A percentile compares a stretch with the other conserved stretches of the same genome.
phyloP scores from a whole-genome alignment of 2,888 invertebrate species.

The Autographa gamma region DNA sequence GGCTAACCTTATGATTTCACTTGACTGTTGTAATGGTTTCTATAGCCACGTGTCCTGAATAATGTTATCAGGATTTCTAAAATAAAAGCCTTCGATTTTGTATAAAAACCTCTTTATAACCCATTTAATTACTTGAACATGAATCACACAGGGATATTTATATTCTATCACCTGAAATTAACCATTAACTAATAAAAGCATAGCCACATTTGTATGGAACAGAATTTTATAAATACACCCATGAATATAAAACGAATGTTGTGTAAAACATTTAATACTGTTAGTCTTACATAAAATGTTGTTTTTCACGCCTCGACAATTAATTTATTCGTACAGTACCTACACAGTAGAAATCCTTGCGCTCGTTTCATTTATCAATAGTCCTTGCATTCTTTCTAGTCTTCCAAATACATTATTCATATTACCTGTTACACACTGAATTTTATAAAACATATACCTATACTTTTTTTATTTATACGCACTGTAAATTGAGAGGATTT shows the following conservation, averaged over 20 bases:
- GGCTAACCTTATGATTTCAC: slow-evolving; percentile 29
- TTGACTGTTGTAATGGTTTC: slow-evolving; percentile 21
- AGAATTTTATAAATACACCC: no score
- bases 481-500: no score
- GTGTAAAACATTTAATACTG: not conserved
- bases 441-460: slow-evolving; percentile 25
- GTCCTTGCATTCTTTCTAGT: slow-evolving; percentile 52
- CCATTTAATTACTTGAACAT: no score
- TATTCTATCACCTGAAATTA: no score
- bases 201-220: no score
- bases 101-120: no score
- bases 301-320: slow-evolving; percentile 5
- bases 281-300: not conserved
- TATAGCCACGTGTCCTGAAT: not conserved
- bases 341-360: slow-evolving; percentile 47
- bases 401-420: slow-evolving; percentile 51
- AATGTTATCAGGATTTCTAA: not conserved
- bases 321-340: slow-evolving; percentile 12
- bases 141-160: no score
- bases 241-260: not conserved
- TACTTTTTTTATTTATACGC: not conserved
- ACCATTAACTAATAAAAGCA: no score
- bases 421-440: slow-evolving; percentile 11
- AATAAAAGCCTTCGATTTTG: not conserved
- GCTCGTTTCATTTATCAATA: slow-evolving; percentile 48